A percentile compares a stretch with the other conserved stretches of the same genome.
Evolutionary conservation across 2,113 vertebrate genomes (phyloP).

Genomic region (Stigmatopora nigra): DNA sequence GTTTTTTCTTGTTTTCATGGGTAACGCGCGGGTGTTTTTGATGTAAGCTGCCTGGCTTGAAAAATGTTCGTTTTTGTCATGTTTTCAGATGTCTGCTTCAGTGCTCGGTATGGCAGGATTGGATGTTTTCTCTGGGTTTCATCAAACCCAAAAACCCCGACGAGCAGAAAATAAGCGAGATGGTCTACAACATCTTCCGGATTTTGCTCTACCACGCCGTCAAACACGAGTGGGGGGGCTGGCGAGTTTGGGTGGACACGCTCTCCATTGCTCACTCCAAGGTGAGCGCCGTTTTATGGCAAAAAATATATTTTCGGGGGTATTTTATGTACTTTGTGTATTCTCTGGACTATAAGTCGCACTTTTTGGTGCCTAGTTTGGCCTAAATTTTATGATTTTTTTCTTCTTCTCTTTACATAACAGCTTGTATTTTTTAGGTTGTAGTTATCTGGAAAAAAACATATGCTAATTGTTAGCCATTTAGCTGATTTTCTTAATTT

Average conservation of each 20-base stretch:
- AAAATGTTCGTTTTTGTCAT: not conserved
- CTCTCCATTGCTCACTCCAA: conserved; percentile 98
- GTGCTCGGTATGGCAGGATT: conserved; percentile 99
- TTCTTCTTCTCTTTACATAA: no score
- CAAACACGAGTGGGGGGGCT: conserved; percentile 98
- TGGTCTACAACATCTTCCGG: conserved; percentile 98
- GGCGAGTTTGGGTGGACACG: conserved; percentile 97
- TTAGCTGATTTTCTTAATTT: no score
- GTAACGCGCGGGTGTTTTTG: not conserved
- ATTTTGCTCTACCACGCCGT: conserved; percentile 97
- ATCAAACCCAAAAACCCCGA: conserved; percentile 95
- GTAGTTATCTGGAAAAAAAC: no score
- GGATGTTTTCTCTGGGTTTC: conserved; percentile 98
- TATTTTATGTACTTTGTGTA: no score
- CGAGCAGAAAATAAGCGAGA: conserved; percentile 94
- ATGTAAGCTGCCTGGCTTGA: not conserved
- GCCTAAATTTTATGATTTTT: no score
- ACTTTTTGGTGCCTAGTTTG: no score
- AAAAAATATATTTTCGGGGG: no score
- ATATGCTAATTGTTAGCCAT: no score
- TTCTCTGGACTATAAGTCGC: no score
- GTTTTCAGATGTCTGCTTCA: conserved; percentile 87
- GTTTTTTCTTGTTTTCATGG: not conserved
- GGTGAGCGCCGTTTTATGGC: conserved; percentile 73
- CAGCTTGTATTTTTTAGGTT: no score